A percentile compares a stretch with the other conserved stretches of the same genome.
Conservation (phyloP, 2,888 invertebrate species). For the Callosobruchus maculatus region DNA sequence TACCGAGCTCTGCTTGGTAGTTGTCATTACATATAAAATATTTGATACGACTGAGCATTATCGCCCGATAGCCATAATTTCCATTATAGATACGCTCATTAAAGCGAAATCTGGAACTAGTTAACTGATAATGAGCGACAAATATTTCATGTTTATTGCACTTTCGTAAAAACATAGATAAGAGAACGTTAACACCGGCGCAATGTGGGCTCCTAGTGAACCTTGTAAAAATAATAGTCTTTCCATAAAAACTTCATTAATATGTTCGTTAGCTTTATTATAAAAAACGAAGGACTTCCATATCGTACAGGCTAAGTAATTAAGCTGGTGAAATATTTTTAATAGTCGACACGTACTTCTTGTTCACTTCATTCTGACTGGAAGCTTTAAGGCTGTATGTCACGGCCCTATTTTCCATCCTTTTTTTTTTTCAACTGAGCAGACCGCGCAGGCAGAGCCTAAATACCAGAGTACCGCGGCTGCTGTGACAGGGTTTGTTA, state of each 20-base stretch:
- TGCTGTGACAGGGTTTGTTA: too few relatives aligned
- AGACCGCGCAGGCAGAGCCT: too few relatives aligned
- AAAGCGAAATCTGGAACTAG: too few relatives aligned
- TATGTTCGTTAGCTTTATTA: background rate
- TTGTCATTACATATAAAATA: too few relatives aligned
- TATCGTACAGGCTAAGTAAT: background rate
- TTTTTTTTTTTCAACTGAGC: too few relatives aligned
- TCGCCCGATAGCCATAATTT: too few relatives aligned
- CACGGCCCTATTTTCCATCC: too few relatives aligned
- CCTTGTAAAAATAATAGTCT: background rate
- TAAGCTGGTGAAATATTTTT: background rate
- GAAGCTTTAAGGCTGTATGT: background rate
- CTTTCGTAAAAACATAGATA: background rate
- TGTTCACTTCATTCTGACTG: background rate
- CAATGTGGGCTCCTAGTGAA: background rate
- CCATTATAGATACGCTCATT: too few relatives aligned
- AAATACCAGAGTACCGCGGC: too few relatives aligned
- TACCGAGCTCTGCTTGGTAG: too few relatives aligned
- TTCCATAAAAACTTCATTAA: background rate
- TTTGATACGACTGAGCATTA: too few relatives aligned
- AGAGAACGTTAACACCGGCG: background rate
- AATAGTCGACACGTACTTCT: background rate
- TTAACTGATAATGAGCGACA: background rate
- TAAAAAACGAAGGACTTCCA: background rate
- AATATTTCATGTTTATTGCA: background rate